Base-by-base conservation (phyloP, 1,140 invertebrate species). In the Dufourea novaeangliae region DNA sequence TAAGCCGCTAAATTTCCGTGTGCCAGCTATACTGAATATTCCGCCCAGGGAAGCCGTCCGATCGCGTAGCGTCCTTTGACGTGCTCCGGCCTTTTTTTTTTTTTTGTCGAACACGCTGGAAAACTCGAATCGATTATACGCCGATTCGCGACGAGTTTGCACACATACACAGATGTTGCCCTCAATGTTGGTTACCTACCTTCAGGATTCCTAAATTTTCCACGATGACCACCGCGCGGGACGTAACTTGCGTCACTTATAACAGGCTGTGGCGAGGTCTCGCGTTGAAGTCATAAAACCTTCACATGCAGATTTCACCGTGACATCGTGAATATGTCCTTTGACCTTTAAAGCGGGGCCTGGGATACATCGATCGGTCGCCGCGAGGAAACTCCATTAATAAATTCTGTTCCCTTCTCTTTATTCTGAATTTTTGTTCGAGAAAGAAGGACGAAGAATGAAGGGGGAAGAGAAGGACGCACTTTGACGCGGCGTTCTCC, bases 1-100 rank as follows among this genome's bases (percentile, higher is more conserved):
- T 81, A 85, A 85, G 59, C 74, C 32, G 56, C 59, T 81, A 81
- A 85, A 84, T 77, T 84, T 81, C 82, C 83, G 46, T 54, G 57
- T 63, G 69, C 37, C 62, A 4, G 50, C 37, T 68, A 68, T 39
- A 54, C 25, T 25, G 78, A 76, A 80, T 73, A 80, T 80, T 83
- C 68, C n/a, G n/a, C 41, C 52, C 46, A 44, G 72, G 64, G 74
- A 84, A 84, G 70, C 83, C 50, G 64, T 20, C 37, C 72, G 72
- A 73, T 84, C 83, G 78, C 20, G 54, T 69, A 50, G 71, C 68
- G 72, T 84, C 78, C 83, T 84, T 83, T 83, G 82, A 84, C 71
- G 66, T 70, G 46, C 10, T 57, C 27, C 32, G 34, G 62, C 41
- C 72, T 74, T 59, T n/a, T n/a, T n/a, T n/a, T n/a, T n/a, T n/a